These are phyloP conservation scores for Scopus umbretta DNA, from an alignment of 2,113 vertebrate species.

Conservation along the genomic window DNA sequence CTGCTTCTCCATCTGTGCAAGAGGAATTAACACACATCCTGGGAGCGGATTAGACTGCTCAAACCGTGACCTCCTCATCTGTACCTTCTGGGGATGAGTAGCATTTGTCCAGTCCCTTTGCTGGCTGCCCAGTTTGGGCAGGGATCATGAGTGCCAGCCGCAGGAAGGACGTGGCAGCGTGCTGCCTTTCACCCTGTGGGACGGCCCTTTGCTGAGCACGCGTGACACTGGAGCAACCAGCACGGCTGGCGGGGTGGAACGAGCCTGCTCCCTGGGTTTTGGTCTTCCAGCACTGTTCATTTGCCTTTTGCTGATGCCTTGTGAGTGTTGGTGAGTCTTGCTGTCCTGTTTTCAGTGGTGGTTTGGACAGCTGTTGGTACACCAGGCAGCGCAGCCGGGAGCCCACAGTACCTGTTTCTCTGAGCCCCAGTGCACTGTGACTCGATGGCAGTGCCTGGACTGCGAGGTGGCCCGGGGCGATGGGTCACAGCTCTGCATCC, in stretches of 20 bases:
- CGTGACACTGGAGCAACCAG: not conserved
- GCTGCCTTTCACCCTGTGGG: not conserved
- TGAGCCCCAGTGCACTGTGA: rapidly evolving
- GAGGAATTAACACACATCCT: not conserved
- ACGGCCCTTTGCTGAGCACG: not conserved
- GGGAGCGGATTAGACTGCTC: slow-evolving; percentile 1
- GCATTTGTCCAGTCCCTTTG: not conserved
- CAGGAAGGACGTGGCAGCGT: rapidly evolving
- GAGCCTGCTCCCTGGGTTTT: not conserved
- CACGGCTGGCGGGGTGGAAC: not conserved
- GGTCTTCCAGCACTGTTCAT: not conserved
- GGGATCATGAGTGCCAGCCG: not conserved
- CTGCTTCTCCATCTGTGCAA: not conserved
- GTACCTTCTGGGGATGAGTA: not conserved
- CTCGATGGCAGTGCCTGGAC: not conserved
- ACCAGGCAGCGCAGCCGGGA: not conserved
- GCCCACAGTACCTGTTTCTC: not conserved
- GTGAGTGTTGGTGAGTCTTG: not conserved
- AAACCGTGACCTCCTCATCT: not conserved
- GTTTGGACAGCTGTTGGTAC: not conserved
- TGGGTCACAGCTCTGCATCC: not conserved
- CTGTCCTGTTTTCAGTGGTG: rapidly evolving
- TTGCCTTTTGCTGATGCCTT: not conserved
- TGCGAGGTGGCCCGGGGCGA: not conserved
- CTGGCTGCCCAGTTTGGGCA: not conserved